These are phyloP conservation scores for Erpornis zantholeuca DNA, from an alignment of 2,113 vertebrate genomes.

Conservation along the genomic window DNA sequence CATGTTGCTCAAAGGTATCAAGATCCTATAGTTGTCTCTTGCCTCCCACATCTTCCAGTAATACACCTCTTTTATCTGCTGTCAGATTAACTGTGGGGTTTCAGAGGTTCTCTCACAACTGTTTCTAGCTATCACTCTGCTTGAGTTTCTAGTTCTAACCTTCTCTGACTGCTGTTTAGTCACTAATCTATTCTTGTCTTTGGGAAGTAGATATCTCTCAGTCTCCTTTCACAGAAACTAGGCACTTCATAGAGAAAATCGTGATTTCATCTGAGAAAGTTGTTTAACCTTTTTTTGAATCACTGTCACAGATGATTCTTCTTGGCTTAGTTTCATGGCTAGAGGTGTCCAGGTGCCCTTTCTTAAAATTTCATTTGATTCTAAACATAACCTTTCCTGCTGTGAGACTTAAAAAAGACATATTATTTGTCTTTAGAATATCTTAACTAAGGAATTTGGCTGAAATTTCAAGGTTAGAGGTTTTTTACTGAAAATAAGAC, in stretches of 20 bases:
- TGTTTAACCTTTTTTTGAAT: background rate
- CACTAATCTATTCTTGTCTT: background rate
- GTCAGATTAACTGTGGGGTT: background rate
- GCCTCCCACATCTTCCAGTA: background rate
- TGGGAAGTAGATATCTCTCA: background rate
- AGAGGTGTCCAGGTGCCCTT: background rate
- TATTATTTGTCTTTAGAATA: conserved; percentile 5
- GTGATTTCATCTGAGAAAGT: background rate
- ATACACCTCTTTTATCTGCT: background rate
- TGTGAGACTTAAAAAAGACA: background rate
- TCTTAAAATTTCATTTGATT: background rate
- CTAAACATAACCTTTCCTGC: background rate
- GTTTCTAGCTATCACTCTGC: background rate
- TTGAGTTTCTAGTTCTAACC: background rate
- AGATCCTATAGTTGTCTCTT: background rate
- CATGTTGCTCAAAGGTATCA: background rate
- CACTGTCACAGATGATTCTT: background rate
- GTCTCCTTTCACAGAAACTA: background rate
- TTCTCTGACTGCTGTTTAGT: background rate
- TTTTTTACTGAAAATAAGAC: background rate
- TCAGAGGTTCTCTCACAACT: background rate
- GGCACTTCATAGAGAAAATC: background rate
- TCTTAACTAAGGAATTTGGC: background rate
- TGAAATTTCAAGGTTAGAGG: background rate
- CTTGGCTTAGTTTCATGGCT: background rate